phyloP scores from a whole-genome alignment of 2,113 vertebrate genomes.

The Saccopteryx bilineata region DNA sequence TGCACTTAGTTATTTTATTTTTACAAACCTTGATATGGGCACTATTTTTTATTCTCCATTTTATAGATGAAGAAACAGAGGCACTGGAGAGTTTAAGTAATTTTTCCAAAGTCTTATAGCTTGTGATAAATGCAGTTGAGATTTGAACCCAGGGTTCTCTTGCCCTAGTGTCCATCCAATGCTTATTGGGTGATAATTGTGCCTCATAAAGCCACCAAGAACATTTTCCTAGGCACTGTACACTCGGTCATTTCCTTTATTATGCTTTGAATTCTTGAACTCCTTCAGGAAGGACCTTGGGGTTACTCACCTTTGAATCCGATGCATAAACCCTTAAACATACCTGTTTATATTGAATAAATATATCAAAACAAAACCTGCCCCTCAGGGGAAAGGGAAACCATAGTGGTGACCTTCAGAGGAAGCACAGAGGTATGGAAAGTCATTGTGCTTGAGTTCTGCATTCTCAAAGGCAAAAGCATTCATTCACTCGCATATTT shows the following conservation, averaged over 20 bases:
- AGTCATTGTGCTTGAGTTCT: not conserved
- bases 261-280: not conserved
- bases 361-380: slow-evolving; percentile 10
- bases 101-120: not conserved
- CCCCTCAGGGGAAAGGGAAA: not conserved
- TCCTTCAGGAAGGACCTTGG: not conserved
- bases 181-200: too few species aligned
- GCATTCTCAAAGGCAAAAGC: not conserved
- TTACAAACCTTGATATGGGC: not conserved
- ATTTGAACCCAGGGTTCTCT: slow-evolving; percentile 13
- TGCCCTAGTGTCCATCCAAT: not conserved
- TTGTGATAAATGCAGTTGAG: not conserved
- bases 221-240: not conserved
- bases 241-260: not conserved
- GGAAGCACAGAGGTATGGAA: not conserved
- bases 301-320: slow-evolving; percentile 44
- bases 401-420: not conserved
- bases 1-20: slow-evolving; percentile 19
- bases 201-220: not conserved
- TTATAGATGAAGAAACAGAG: not conserved
- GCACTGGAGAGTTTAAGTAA: not conserved
- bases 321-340: slow-evolving; percentile 31
- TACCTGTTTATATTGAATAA: slow-evolving; percentile 25
- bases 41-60: not conserved
- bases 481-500: not conserved